Conservation (phyloP, 2,113 vertebrate genomes). For the Mormyrus lacerda region DNA sequence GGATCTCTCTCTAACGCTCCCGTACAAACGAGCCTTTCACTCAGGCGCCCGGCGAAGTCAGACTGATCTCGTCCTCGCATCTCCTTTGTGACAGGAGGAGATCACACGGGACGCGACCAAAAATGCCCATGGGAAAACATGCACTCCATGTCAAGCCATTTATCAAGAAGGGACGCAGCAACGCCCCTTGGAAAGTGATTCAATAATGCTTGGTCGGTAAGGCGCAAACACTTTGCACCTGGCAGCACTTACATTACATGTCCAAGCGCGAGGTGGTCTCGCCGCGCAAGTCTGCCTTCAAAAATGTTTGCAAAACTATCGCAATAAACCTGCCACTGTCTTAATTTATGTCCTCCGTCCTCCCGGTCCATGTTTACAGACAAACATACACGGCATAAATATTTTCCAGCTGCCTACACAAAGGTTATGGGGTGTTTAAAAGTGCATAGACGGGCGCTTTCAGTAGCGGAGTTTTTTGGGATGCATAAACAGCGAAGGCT, state of each 20-base stretch:
- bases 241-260: background rate
- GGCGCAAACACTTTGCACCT: conserved; percentile 6
- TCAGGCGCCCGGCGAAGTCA: conserved; percentile 21
- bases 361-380: conserved; percentile 1
- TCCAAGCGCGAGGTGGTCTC: background rate
- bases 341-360: background rate
- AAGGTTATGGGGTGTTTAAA: conserved; percentile 34
- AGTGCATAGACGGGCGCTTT: conserved; percentile 51
- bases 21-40: conserved; percentile 36
- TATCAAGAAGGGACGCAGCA: conserved; percentile 25
- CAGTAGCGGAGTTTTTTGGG: conserved; percentile 25
- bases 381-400: conserved; percentile 9
- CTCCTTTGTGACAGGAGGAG: conserved; percentile 39
- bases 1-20: conserved; percentile 26
- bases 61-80: conserved; percentile 41
- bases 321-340: background rate
- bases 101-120: conserved; percentile 24
- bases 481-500: conserved; percentile 46
- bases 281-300: background rate
- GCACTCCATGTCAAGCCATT: conserved; percentile 35
- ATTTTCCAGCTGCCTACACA: conserved; percentile 32
- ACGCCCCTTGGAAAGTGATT: conserved; percentile 49
- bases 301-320: background rate
- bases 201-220: conserved; percentile 32
- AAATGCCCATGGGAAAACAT: conserved; percentile 51